Base-by-base conservation (phyloP, 2,888 invertebrate genomes). In the Xestobium rufovillosum region DNA sequence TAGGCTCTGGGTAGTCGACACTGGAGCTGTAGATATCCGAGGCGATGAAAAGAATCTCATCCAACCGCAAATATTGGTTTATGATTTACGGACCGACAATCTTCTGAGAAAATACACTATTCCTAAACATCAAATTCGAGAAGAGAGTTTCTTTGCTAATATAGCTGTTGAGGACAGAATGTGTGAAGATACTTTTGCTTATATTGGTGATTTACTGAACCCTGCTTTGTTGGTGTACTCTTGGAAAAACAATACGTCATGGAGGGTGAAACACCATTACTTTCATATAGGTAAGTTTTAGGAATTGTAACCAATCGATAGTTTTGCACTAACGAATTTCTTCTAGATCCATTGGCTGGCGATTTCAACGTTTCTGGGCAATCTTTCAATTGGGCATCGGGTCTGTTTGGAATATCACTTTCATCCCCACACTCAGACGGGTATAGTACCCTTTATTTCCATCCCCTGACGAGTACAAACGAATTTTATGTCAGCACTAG, bases 1-100 rank as follows among this genome's bases (percentile, higher is more conserved):
- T 9, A 73, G 85, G 1, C 72, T 87, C 1, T 87, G 87, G 86
- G 82, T 85, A 6, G 58, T 86, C 28, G 87, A 87, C 56, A 80
- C 79, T 2, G 84, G 86, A 0, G 71, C 78, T 26, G 69, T 76
- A 0, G 77, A 80, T 39, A 71, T 76, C 29, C 56, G 80, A 2
- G 67, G 61, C 4, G 66, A 61, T 4, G 68, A 64, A 28, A 71
- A 65, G 35, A 48, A 65, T 0, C 70, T 68, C 56, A 70, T 72
- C 11, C 70, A 77, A 1, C 73, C 83, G 0, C 72, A 79, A 14
- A 63, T 87, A 14, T 67, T 85, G 14, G 68, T 86, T 26, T 87
- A 84, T 55, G 80, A 86, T 53, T 63, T 87, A 11, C 75, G 73
- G 33, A 80, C 75, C 12, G 84, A 87, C 54, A 72, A 72, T 34